Evolutionary conservation across 2,797 vertebrate genomes (phyloP), one percentile per base, ranked within the genome.

Genomic region (Myioborus miniatus): DNA sequence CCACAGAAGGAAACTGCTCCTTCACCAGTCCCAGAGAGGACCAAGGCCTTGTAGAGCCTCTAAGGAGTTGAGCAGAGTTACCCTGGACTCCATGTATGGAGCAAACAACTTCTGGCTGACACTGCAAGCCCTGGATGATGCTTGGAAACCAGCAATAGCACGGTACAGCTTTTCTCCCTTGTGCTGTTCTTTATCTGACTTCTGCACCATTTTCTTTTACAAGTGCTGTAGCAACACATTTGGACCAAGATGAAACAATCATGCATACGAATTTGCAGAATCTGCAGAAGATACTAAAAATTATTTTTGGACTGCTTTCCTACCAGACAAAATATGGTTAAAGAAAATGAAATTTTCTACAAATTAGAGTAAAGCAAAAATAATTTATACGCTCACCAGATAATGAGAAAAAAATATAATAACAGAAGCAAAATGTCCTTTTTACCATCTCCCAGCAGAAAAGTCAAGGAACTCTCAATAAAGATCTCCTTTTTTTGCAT

Each of bases 31-130:
- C 21, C 39, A 55, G 69, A 47, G 34, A 50, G 15, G 44, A 46
- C 12, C 4, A 2, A 27, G 27, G 13, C n/a, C 23, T 39, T 2
- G 0, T 0, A 65, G 53, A 56, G 26, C 36, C 44, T 36, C 30
- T 34, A 8, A 46, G 43, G 39, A 82, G 30, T 5, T 50, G 10
- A 46, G 53, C 6, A 53, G 19, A 16, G 52, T 65, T 58, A 83
- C 20, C 36, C 39, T 26, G n/a, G 68, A 30, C 63, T 15, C 22
- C 2, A 20, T 2, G 0, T 6, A 76, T 1, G 4, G 3, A 24
- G 19, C 13, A 47, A 46, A 39, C 30, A 53, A 0, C 0, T 23
- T 55, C 77, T 34, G 23, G 20, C 55, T 65, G 56, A 44, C 50
- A 36, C 27, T 41, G 17, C 29, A 68, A 78, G 50, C 34, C 41